A percentile compares a stretch with the other conserved stretches of the same genome.
phyloP scores from a whole-genome alignment of 2,113 vertebrate species.

The Atlantisia rogersi region DNA sequence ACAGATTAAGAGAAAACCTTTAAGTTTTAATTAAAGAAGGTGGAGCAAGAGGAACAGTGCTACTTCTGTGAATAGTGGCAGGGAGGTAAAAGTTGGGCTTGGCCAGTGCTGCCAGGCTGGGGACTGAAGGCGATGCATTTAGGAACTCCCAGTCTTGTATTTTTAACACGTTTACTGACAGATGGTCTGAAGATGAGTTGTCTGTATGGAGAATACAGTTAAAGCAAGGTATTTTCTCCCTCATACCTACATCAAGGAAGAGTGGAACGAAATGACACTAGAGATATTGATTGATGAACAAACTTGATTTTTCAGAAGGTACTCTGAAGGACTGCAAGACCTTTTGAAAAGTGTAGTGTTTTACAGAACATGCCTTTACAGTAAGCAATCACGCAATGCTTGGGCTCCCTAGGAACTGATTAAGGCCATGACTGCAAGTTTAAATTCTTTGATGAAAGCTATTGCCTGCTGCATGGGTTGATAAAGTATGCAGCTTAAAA shows the following conservation, averaged over 20 bases:
- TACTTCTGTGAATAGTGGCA: neutral
- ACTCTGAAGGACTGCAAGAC: neutral
- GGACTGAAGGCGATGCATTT: neutral
- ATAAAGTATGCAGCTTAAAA: neutral
- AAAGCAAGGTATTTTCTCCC: neutral
- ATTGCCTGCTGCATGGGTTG: neutral
- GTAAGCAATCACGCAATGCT: neutral
- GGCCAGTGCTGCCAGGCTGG: neutral
- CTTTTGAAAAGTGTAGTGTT: neutral
- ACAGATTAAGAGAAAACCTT: neutral
- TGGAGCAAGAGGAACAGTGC: neutral
- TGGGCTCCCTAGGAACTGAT: neutral
- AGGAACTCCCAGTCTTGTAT: neutral
- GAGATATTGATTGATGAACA: neutral
- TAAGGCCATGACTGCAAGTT: neutral
- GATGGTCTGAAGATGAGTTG: neutral
- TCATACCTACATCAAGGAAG: neutral
- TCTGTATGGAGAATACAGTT: neutral
- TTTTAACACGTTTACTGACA: neutral
- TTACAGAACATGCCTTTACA: neutral
- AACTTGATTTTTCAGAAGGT: neutral
- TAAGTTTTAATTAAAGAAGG: neutral
- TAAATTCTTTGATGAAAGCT: neutral
- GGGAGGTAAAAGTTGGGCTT: neutral
- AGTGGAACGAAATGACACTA: neutral